Conservation (phyloP, 2,888 invertebrate species). For the Ornithoptera priamus region DNA sequence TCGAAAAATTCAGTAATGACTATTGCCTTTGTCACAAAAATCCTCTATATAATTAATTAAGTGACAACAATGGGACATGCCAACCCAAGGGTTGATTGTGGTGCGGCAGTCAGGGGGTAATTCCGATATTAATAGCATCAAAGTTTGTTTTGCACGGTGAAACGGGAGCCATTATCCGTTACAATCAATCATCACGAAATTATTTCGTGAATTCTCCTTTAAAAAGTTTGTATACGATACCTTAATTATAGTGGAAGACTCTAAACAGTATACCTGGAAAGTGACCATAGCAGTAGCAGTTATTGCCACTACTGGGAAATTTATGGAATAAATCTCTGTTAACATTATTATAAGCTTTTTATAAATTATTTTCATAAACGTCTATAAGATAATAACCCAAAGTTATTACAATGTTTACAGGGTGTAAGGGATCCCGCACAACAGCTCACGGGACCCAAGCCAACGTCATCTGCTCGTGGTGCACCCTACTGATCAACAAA, state of each 20-base stretch:
- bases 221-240: background rate
- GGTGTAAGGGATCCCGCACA: no score
- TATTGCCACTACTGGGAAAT: no score
- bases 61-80: conserved; percentile 60
- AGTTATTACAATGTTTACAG: no score
- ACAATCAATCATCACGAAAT: background rate
- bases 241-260: background rate
- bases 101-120: conserved; percentile 41
- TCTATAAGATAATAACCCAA: no score
- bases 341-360: no score
- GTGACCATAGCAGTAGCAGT: background rate
- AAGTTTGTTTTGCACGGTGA: conserved; percentile 59
- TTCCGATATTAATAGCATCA: conserved; percentile 38
- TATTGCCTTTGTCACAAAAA: conserved; percentile 49
- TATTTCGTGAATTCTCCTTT: background rate
- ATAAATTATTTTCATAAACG: no score
- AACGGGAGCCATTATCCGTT: conserved; percentile 40
- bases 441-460: no score
- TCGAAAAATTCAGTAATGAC: conserved; percentile 64
- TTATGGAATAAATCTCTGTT: background rate
- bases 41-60: conserved; percentile 71
- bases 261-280: background rate
- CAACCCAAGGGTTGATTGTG: conserved; percentile 35
- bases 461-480: no score
- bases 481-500: no score